A percentile compares a stretch with the other conserved stretches of the same genome.
Conservation (phyloP, 2,113 vertebrate genomes). For the Pachycephala philippinensis region DNA sequence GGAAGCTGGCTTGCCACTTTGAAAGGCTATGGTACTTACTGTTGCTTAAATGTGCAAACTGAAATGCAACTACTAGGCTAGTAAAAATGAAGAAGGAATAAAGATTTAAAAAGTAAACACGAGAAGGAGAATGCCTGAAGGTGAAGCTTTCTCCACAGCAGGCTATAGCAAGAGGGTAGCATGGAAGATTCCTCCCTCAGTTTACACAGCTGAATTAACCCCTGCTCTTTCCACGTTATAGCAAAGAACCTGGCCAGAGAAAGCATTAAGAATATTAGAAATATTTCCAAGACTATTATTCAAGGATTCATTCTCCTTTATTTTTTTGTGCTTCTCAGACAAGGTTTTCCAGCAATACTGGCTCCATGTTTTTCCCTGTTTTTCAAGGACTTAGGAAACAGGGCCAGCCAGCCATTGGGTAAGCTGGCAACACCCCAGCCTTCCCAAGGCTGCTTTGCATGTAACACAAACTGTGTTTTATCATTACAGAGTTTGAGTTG, state of each 20-base stretch:
- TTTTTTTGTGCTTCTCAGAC: constrained; percentile 28
- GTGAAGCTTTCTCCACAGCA: neutral
- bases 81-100: neutral
- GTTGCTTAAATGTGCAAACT: neutral
- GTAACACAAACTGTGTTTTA: neutral
- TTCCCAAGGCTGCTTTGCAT: neutral
- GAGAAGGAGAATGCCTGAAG: neutral
- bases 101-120: neutral
- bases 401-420: neutral
- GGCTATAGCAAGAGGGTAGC: neutral
- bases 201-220: neutral
- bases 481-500: neutral
- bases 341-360: neutral
- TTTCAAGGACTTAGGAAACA: neutral
- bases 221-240: neutral
- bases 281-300: neutral
- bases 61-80: neutral
- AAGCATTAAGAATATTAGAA: neutral
- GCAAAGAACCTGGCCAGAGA: neutral
- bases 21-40: neutral
- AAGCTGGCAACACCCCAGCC: neutral
- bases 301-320: neutral
- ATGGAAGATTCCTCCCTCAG: neutral
- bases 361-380: neutral
- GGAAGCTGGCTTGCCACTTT: neutral